Percentiles rank a stretch among this genome's conserved stretches.
These are phyloP conservation scores for Palythoa grandiflora DNA, from an alignment of 92 coral and sea anemone species.

Conservation along the genomic window DNA sequence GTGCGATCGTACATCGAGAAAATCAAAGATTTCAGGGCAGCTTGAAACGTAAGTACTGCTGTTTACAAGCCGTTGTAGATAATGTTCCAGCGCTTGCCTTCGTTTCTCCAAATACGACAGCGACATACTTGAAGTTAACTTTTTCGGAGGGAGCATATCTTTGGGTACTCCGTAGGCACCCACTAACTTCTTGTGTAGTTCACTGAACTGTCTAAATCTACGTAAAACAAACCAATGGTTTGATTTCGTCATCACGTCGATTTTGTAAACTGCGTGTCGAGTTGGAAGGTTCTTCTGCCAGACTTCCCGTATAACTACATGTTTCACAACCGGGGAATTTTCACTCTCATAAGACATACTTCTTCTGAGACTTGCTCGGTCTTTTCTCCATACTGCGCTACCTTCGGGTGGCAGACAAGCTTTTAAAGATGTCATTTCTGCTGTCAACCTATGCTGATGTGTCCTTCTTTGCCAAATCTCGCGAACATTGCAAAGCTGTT, in stretches of 20 bases:
- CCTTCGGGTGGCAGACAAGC: slow-evolving; percentile 93
- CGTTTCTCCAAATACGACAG: slow-evolving; percentile 82
- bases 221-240: slow-evolving; percentile 97
- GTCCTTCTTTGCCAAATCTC: background rate
- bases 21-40: slow-evolving; percentile 88
- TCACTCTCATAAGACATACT: slow-evolving; percentile 74
- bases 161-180: slow-evolving; percentile 86
- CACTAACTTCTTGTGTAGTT: slow-evolving; percentile 84
- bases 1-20: slow-evolving; percentile 88
- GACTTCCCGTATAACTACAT: slow-evolving; percentile 95
- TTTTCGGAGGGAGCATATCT: slow-evolving; percentile 97
- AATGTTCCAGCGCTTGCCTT: slow-evolving; percentile 91
- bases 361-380: slow-evolving; percentile 64
- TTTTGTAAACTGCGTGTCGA: slow-evolving; percentile 95
- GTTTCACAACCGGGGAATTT: slow-evolving; percentile 79
- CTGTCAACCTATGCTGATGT: background rate
- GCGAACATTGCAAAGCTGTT: background rate
- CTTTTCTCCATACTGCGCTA: slow-evolving; percentile 95
- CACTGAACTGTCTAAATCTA: slow-evolving; percentile 88
- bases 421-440: slow-evolving; percentile 84
- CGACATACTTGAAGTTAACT: slow-evolving; percentile 83
- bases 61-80: slow-evolving; percentile 94
- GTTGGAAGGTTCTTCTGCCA: slow-evolving; percentile 91
- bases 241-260: slow-evolving; percentile 97
- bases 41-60: slow-evolving; percentile 90